These are phyloP conservation scores for Tragelaphus imberbis DNA, from an alignment of 2,113 vertebrate genomes.

Conservation along the genomic window DNA sequence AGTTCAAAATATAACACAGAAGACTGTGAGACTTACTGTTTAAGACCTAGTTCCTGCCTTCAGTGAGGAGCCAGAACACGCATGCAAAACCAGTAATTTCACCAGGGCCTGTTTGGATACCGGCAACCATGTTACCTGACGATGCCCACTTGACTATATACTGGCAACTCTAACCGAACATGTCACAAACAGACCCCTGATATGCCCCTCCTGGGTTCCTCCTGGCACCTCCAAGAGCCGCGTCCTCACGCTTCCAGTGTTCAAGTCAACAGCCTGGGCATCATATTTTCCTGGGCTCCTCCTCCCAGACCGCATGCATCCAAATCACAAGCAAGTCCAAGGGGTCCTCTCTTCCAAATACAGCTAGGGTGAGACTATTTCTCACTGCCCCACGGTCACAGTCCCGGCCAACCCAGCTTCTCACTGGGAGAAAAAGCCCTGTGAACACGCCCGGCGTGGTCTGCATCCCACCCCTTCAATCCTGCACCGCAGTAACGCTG, in stretches of 20 bases:
- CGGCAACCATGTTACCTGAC: no score
- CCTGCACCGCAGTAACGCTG: fast-evolving
- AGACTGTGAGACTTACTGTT: background rate
- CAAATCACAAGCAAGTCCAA: background rate
- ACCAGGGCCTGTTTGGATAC: fast-evolving
- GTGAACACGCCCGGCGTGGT: fast-evolving
- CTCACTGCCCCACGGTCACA: background rate
- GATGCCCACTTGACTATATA: background rate
- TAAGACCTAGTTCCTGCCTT: background rate
- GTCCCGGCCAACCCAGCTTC: background rate
- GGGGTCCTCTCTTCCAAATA: background rate
- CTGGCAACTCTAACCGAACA: background rate
- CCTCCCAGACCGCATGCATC: background rate
- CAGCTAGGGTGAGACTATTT: background rate
- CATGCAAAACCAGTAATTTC: background rate
- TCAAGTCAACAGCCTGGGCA: background rate
- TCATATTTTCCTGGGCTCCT: background rate
- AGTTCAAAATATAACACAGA: background rate
- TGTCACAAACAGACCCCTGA: background rate
- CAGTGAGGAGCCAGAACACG: background rate
- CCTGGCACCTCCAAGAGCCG: background rate
- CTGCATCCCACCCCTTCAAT: fast-evolving
- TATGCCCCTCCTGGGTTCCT: background rate
- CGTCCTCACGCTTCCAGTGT: fast-evolving
- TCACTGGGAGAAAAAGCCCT: background rate